These are phyloP conservation scores for Elymnias hypermnestra DNA, from an alignment of 1,140 invertebrate genomes.

Conservation along the genomic window DNA sequence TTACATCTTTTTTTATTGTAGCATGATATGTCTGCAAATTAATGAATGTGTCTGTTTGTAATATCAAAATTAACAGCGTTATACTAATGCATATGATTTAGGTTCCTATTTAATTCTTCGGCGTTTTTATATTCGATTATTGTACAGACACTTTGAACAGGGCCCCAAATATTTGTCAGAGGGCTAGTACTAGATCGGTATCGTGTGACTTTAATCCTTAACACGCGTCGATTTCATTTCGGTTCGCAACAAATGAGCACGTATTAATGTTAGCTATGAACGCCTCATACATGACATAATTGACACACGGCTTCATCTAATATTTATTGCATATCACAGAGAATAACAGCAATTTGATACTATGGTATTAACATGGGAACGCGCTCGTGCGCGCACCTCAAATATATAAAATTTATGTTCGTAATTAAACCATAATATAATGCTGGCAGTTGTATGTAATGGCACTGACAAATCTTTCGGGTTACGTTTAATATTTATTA, in stretches of 20 bases:
- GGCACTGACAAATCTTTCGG: constrained; percentile 20
- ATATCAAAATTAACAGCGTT: no score
- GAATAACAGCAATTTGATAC: constrained; percentile 61
- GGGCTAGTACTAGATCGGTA: constrained; percentile 30
- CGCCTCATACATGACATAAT: constrained; percentile 47
- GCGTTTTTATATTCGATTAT: no score
- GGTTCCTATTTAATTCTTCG: no score
- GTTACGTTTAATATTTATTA: constrained; percentile 21
- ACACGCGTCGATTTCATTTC: constrained; percentile 65
- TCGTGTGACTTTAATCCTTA: constrained; percentile 49
- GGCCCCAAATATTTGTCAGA: background rate
- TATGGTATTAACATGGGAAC: constrained; percentile 48
- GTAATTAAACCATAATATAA: constrained; percentile 34
- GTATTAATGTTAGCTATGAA: constrained; percentile 54
- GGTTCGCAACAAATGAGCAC: constrained; percentile 58
- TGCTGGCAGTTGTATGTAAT: constrained; percentile 16
- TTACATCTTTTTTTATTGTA: no score
- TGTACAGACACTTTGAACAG: background rate
- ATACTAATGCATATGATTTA: no score
- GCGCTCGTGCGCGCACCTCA: constrained; percentile 9
- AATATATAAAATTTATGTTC: constrained; percentile 37
- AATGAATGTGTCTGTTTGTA: no score
- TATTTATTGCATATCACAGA: constrained; percentile 64
- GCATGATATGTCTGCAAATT: no score
- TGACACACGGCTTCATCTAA: constrained; percentile 62